These are phyloP conservation scores for Sisyra nigra DNA, from an alignment of 2,888 invertebrate species.

Conservation along the genomic window DNA sequence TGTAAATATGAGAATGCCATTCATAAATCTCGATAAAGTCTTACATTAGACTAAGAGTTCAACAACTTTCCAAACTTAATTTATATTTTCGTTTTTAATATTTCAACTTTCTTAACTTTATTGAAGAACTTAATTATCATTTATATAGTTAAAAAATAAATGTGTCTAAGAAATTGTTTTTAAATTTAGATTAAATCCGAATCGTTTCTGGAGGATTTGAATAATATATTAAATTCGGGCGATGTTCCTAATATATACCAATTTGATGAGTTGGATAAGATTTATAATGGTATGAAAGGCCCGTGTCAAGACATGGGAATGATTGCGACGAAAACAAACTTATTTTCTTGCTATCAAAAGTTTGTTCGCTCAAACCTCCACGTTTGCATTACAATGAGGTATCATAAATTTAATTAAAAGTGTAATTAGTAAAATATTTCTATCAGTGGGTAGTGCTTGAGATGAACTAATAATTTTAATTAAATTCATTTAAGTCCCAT, in stretches of 20 bases:
- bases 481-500: slow-evolving; percentile 45
- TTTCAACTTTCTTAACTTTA: no score
- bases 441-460: background rate
- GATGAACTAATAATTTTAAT: background rate
- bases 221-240: slow-evolving; percentile 74
- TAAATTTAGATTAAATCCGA: slow-evolving; percentile 63
- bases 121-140: no score
- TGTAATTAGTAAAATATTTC: background rate
- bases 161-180: background rate
- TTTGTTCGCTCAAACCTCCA: slow-evolving; percentile 69
- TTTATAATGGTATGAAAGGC: slow-evolving; percentile 56
- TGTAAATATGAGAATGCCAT: no score
- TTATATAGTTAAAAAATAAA: no score
- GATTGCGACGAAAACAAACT: slow-evolving; percentile 65
- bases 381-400: slow-evolving; percentile 59
- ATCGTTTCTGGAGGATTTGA: slow-evolving; percentile 74
- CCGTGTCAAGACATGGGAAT: slow-evolving; percentile 58
- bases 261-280: slow-evolving; percentile 62
- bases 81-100: no score
- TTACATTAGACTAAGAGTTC: no score
- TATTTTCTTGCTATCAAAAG: slow-evolving; percentile 69
- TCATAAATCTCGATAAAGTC: no score
- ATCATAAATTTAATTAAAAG: slow-evolving; percentile 1
- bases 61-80: background rate
- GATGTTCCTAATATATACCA: slow-evolving; percentile 82